Base-by-base conservation (phyloP, 2,888 invertebrate genomes). In the Sepioteuthis lessoniana region DNA sequence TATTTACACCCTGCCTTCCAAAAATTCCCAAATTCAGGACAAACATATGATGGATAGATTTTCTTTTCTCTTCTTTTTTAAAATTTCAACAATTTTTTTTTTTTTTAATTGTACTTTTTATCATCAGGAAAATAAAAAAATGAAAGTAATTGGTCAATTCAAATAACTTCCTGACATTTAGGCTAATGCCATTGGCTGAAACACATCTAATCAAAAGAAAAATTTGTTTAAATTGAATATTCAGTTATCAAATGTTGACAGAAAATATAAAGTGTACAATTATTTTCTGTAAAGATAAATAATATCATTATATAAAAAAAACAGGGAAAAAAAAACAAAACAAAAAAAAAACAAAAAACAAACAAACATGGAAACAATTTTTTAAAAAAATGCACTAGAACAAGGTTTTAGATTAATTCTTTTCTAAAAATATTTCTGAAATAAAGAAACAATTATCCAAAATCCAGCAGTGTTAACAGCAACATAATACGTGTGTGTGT, bases 401-500 rank as follows among this genome's bases (percentile, higher is more conserved):
- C 31, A 55, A 55, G 31, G 0, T 76, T 76, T 31, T 76, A 31
- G 13, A 76, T 76, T 76, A 10, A 76, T n/a, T n/a, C n/a, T 76
- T 10, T n/a, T n/a, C 10, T 13, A 31, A 76, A 60, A n/a, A 76
- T 28, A 28, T 60, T n/a, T n/a, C 31, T n/a, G 76, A n/a, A 76
- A 76, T 76, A 76, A 76, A 76, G 76, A 76, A 76, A 76, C 16
- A 55, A 60, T 50, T 55, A 55, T 28, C 93, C 50, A 42, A 47
- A n/a, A 35, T 25, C 47, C 50, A 93, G 93, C n/a, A 93, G 93
- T 55, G 93, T 50, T 93, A 55, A 93, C 19, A 92, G 50, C 47
- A 35, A 93, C 8, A 50, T 50, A 50, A n/a, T 25, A 19, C 47
- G 47, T 38, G 35, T 90, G 90, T 90, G 42, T 90, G 31, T 28